Conservation (phyloP, 2,797 vertebrate species). For the Pelochelys cantorii region DNA sequence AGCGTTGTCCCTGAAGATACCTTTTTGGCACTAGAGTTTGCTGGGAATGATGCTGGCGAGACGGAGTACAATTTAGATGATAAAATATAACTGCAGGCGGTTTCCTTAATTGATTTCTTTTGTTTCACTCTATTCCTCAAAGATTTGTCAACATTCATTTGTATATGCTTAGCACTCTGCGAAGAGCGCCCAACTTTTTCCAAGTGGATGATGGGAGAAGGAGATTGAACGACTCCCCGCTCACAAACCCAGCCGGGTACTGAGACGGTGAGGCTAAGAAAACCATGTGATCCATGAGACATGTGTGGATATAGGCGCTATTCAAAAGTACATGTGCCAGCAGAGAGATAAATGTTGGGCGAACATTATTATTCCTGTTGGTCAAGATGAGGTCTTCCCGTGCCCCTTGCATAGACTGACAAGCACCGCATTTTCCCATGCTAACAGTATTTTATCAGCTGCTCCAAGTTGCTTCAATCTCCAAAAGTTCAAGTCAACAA, state of each 20-base stretch:
- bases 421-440: not conserved
- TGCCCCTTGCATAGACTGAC: accelerated
- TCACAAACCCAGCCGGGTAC: not conserved
- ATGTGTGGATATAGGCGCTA: conserved; percentile 13
- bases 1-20: not conserved
- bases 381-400: not conserved
- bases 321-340: not conserved
- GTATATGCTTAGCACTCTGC: conserved; percentile 81
- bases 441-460: accelerated
- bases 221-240: conserved; percentile 74
- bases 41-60: not conserved
- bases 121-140: conserved; percentile 85
- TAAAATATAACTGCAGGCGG: conserved; percentile 75
- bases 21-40: not conserved
- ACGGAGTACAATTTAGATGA: conserved; percentile 46
- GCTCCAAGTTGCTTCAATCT: not conserved
- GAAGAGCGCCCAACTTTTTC: conserved; percentile 81
- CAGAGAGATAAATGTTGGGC: accelerated
- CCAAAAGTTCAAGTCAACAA: not conserved
- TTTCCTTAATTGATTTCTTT: conserved; percentile 87
- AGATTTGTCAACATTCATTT: conserved; percentile 88
- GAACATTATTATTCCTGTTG: accelerated
- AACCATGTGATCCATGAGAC: conserved; percentile 1
- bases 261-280: not conserved
- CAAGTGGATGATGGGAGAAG: conserved; percentile 85